Evolutionary conservation across 2,888 invertebrate genomes (phyloP), one percentile per base, ranked within the genome.

Genomic region (Orchesella flavescens): DNA sequence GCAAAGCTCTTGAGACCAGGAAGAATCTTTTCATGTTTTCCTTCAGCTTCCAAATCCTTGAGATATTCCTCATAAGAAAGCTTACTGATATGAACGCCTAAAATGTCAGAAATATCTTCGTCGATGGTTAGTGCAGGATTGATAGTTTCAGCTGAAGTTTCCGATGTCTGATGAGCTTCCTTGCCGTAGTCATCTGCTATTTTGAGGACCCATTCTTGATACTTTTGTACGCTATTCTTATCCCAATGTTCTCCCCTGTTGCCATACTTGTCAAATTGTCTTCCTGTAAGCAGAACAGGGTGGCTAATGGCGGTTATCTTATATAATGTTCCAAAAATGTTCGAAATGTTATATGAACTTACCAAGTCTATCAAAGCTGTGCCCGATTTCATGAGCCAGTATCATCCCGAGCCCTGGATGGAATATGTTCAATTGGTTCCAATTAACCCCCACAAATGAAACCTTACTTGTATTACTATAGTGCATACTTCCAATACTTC

Each of bases 21-120:
- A 9, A 82, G 72, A 0, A 76, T 43, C 63, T 75, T 71, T 43
- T 82, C 82, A 7, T 71, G 63, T 21, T 82, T 15, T 9, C 76
- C 75, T n/a, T 63, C 19, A 0, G 12, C 65, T 24, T 72, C 61
- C 65, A 82, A 21, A 5, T 76, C 65, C 34, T 63, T 71, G 34
- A 82, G 34, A 21, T 82, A 65, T 17, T 12, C 34, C 23, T 76
- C 24, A 19, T 82, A 82, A 9, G 76, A 24, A 24, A 44, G 74
- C 17, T 49, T 57, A n/a, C 65, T 65, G 15, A 76, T 76, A 21
- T 71, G 71, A 24, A 82, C 65, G 0, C 53, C 82, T 12, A 76
- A 23, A 17, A 76, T 55, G 23, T 76, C 76, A 9, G 82, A 69
- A 65, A 82, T 76, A 53, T 82, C 82, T 23, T 82, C 82, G 49